A percentile compares a stretch with the other conserved stretches of the same genome.
phyloP scores from a whole-genome alignment of 2,888 invertebrate genomes.

The Ectropis crepuscularia region DNA sequence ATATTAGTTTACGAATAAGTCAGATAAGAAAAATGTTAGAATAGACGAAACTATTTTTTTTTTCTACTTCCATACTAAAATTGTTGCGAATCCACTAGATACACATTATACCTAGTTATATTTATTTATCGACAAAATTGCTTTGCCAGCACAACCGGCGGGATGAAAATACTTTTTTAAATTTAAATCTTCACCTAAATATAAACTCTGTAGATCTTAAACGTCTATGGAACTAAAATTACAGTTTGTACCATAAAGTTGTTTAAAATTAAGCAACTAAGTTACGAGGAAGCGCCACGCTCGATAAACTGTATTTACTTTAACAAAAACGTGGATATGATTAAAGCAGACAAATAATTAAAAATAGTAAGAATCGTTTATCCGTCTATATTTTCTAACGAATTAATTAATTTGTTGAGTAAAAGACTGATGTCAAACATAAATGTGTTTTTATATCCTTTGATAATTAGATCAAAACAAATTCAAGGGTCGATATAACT shows the following conservation, averaged over 20 bases:
- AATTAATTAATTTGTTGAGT: too few relatives aligned
- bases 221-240: slow-evolving; percentile 80
- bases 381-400: too few relatives aligned
- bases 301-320: neutral
- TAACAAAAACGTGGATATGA: too few relatives aligned
- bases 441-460: too few relatives aligned
- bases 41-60: neutral
- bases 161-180: slow-evolving; percentile 50
- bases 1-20: too few relatives aligned
- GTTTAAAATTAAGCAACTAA: slow-evolving; percentile 73
- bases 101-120: slow-evolving; percentile 11
- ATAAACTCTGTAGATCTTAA: slow-evolving; percentile 80
- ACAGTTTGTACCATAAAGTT: slow-evolving; percentile 80
- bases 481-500: too few relatives aligned
- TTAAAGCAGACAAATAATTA: too few relatives aligned
- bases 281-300: slow-evolving; percentile 52
- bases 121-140: slow-evolving; percentile 54
- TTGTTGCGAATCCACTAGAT: slow-evolving; percentile 43
- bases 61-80: neutral
- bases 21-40: neutral
- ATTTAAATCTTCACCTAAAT: slow-evolving; percentile 64
- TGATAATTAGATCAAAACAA: too few relatives aligned
- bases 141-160: slow-evolving; percentile 47
- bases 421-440: too few relatives aligned
- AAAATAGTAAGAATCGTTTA: too few relatives aligned